A percentile compares a stretch with the other conserved stretches of the same genome.
Evolutionary conservation across 2,888 invertebrate species (phyloP).

Genomic region (Drosophila borealis): DNA sequence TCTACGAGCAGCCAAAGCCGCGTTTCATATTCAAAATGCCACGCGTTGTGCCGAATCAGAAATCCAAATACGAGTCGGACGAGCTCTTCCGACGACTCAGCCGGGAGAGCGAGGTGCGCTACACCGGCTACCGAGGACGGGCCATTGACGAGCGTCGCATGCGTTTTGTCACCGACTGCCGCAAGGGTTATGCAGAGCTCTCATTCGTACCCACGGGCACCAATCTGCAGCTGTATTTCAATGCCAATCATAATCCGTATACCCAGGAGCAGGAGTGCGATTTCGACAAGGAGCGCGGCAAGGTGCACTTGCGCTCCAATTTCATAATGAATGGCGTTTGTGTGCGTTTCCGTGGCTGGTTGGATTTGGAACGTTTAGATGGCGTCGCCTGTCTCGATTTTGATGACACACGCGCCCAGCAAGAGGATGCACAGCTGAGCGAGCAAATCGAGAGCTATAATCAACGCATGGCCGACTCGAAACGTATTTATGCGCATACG

Average conservation of each 20-base stretch:
- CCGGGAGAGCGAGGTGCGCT: conserved; percentile 97
- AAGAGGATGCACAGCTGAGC: conserved; percentile 93
- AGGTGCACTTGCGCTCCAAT: conserved; percentile 95
- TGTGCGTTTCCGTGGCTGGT: conserved; percentile 96
- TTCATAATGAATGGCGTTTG: conserved; percentile 99
- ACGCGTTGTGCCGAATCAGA: conserved; percentile 97
- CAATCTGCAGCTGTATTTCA: conserved; percentile 95
- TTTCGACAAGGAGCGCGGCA: conserved; percentile 96
- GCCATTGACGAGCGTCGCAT: conserved; percentile 95
- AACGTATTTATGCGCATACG: conserved; percentile 59
- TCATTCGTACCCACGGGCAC: conserved; percentile 97
- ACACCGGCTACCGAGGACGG: conserved; percentile 96
- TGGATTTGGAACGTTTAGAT: conserved; percentile 95
- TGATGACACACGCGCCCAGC: conserved; percentile 94
- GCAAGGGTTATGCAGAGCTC: conserved; percentile 97
- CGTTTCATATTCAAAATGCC: conserved; percentile 98
- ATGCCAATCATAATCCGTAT: conserved; percentile 86
- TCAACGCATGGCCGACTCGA: conserved; percentile 57
- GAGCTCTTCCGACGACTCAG: conserved; percentile 97
- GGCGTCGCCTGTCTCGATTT: conserved; percentile 96
- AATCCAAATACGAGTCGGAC: conserved; percentile 97
- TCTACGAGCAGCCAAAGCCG: conserved; percentile 95
- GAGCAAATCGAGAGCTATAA: conserved; percentile 62
- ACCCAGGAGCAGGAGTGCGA: conserved; percentile 92
- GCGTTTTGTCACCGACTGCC: conserved; percentile 95